These are phyloP conservation scores for Crotalus tigris DNA, from an alignment of 2,113 vertebrate genomes.

Conservation along the genomic window DNA sequence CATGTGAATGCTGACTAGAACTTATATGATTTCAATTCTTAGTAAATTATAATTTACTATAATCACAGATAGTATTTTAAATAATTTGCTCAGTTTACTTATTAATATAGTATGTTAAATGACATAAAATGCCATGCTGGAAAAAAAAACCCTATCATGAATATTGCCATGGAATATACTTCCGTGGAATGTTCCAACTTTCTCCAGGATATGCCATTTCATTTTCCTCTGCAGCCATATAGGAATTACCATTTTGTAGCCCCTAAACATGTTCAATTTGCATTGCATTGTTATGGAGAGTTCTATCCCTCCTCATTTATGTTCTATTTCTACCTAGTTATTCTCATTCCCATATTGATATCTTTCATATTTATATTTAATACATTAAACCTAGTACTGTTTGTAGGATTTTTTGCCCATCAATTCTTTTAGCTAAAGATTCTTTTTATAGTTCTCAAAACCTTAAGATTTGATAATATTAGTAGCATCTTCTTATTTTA, in stretches of 20 bases:
- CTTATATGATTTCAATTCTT: conserved; percentile 69
- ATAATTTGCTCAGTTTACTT: background rate
- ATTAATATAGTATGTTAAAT: conserved; percentile 23
- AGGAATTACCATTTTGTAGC: background rate
- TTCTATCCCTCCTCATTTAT: background rate
- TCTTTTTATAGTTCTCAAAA: background rate
- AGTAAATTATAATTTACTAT: conserved; percentile 55
- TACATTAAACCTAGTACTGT: background rate
- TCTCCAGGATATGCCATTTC: background rate
- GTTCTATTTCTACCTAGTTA: background rate
- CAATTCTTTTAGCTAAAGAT: background rate
- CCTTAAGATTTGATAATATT: background rate
- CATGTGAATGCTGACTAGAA: conserved; percentile 76
- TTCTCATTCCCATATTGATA: background rate
- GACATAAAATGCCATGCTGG: background rate
- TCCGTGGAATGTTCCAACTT: background rate
- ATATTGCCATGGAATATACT: background rate
- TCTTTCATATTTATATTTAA: background rate
- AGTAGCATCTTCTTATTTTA: background rate
- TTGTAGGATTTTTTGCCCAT: background rate
- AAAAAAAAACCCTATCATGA: background rate
- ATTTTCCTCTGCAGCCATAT: background rate
- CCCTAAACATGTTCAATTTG: background rate
- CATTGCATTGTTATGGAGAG: background rate
- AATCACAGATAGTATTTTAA: background rate